Percentiles rank a stretch among this genome's conserved stretches.
Evolutionary conservation across 2,113 vertebrate species (phyloP).

Genomic region (zebrafish (Danio rerio)): DNA sequence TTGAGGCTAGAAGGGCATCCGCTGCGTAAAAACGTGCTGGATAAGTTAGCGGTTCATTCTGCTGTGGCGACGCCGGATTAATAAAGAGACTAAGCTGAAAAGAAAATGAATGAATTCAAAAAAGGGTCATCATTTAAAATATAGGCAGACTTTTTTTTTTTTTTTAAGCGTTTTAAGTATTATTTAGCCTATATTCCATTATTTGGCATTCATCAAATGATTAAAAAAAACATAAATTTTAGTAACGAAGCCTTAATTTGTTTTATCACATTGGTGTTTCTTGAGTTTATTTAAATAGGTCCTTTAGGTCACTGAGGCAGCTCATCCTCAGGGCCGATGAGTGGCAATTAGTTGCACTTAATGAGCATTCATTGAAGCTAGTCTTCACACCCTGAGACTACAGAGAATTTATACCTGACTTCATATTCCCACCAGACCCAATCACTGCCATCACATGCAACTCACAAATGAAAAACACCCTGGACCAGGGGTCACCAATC

Average conservation of each 20-base stretch:
- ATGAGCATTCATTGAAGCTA: conserved; percentile 2
- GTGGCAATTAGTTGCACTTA: conserved; percentile 37
- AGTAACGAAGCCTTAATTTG: background rate
- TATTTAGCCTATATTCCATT: background rate
- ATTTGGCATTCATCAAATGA: background rate
- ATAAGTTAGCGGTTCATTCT: no score
- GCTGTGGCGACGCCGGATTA: no score
- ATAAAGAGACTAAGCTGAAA: no score
- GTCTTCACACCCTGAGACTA: conserved; percentile 43
- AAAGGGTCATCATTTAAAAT: no score
- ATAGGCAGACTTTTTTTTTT: no score
- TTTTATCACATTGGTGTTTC: background rate
- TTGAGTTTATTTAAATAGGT: background rate
- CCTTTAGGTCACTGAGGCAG: conserved; percentile 19
- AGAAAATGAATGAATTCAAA: no score
- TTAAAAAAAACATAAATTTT: background rate
- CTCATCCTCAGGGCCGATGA: conserved; percentile 58
- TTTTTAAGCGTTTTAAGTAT: no score
- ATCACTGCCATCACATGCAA: conserved; percentile 35
- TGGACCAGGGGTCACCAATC: no score
- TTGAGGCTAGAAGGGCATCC: no score
- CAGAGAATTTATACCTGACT: conserved; percentile 53
- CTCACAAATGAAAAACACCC: conserved; percentile 28
- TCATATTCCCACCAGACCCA: conserved; percentile 53
- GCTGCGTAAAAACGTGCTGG: no score